Base-by-base conservation (phyloP, 1,140 invertebrate genomes). In the Nylanderia fulva region DNA sequence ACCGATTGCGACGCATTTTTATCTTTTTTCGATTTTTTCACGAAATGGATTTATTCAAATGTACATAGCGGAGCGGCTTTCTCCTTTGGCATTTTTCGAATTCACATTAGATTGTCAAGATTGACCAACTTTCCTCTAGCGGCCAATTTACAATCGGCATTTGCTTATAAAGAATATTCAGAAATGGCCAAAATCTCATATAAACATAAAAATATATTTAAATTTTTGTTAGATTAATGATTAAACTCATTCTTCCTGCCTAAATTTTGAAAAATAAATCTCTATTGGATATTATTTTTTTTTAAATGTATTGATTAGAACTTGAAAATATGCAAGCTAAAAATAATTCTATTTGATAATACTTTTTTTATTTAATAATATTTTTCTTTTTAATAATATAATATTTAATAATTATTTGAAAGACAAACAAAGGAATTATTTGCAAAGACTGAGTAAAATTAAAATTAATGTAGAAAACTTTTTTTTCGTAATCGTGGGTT, bases 31-130 rank as follows among this genome's bases (percentile, higher is more conserved):
- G 11, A 24, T 71, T 39, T 86, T 85, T 36, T 58, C 6, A 9
- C 52, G 7, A 39, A 66, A 45, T 7, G 11, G 48, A 84, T 75
- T 82, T 85, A 79, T 80, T 88, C 60, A 71, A 68, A 85, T 75
- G 52, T 42, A 42, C 42, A 29, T 60, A 24, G 29, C 27, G 52
- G 52, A 24, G 29, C 27, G 52, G 52, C 48, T 88, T 88, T 88
- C 83, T 84, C 69, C 27, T 69, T 18, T 27, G 7, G 11, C 13
- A 8, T 39, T 27, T 84, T 76, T 84, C 21, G n/a, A n/a, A 27
- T 24, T 39, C 11, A 8, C 33, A 13, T 61, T 63, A 36, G 18
- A 42, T 33, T 63, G 13, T 64, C 13, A 21, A 21, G 24, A 24
- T 33, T n/a, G 8, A 29, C 5, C 24, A 45, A 39, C 33, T 77